Evolutionary conservation across 2,113 vertebrate genomes (phyloP).

Genomic region (Piprites chloris): DNA sequence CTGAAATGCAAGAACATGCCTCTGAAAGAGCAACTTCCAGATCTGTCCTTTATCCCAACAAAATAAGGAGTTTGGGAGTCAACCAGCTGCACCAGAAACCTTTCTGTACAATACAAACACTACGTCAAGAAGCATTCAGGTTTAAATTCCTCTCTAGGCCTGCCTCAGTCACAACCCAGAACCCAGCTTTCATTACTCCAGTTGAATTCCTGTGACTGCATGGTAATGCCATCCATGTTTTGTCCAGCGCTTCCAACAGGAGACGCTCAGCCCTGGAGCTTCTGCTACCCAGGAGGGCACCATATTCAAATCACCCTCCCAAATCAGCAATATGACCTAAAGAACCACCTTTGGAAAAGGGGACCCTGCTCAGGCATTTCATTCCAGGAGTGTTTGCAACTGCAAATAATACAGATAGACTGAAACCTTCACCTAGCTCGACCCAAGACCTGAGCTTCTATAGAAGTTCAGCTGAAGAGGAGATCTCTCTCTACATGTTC

Average conservation of each 20-base stretch:
- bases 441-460: neutral
- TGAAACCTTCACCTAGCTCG: neutral
- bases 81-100: neutral
- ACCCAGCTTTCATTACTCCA: neutral
- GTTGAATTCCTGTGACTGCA: rapidly evolving
- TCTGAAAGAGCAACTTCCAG: neutral
- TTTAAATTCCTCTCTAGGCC: neutral
- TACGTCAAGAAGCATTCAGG: neutral
- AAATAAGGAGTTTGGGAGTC: neutral
- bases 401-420: neutral
- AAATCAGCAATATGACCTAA: neutral
- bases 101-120: neutral
- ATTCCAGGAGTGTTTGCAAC: neutral
- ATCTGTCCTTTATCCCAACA: neutral
- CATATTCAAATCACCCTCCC: neutral
- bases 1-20: rapidly evolving
- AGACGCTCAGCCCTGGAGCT: neutral
- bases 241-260: neutral
- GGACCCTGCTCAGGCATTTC: neutral
- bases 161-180: neutral
- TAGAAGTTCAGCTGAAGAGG: neutral
- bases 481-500: neutral
- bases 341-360: neutral
- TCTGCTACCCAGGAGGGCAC: neutral
- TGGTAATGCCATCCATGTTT: neutral